phyloP scores from a whole-genome alignment of 2,113 vertebrate genomes.

The Hydrochoerus hydrochaeris region DNA sequence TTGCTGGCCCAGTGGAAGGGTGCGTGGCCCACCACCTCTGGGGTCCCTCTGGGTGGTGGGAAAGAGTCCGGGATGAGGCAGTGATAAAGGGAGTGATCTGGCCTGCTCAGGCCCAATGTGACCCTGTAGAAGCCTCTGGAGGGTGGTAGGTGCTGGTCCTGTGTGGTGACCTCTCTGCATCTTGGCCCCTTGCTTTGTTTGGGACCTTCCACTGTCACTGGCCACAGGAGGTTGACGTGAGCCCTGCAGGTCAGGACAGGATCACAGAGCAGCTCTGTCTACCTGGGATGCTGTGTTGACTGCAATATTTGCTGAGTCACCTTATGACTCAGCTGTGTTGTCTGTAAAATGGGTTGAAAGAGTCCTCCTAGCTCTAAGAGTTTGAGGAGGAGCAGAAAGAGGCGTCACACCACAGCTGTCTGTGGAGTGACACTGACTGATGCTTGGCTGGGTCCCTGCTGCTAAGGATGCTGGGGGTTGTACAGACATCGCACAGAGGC shows the following conservation, averaged over 20 bases:
- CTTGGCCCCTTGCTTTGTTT: neutral
- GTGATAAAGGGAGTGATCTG: neutral
- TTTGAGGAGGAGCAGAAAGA: neutral
- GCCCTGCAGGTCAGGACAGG: neutral
- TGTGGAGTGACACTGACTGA: neutral
- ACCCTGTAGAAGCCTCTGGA: neutral
- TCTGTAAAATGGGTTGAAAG: slow-evolving; percentile 1
- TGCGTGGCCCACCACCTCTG: neutral
- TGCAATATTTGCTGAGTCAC: neutral
- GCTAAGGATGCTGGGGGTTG: neutral
- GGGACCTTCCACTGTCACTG: accelerated
- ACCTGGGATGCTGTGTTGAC: neutral
- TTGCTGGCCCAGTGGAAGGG: neutral
- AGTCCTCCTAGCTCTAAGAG: neutral
- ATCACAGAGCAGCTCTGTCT: neutral
- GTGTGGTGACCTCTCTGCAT: accelerated
- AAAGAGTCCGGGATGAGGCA: neutral
- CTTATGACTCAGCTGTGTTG: neutral
- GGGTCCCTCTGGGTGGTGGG: too few relatives aligned
- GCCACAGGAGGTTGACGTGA: neutral
- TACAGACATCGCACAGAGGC: too few relatives aligned
- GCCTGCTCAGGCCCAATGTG: neutral
- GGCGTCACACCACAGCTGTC: neutral
- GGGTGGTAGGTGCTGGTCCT: neutral
- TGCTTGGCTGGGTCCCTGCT: neutral